These are phyloP conservation scores for Anguilla pacifica DNA, from an alignment of 2,797 vertebrate species.

Conservation along the genomic window DNA sequence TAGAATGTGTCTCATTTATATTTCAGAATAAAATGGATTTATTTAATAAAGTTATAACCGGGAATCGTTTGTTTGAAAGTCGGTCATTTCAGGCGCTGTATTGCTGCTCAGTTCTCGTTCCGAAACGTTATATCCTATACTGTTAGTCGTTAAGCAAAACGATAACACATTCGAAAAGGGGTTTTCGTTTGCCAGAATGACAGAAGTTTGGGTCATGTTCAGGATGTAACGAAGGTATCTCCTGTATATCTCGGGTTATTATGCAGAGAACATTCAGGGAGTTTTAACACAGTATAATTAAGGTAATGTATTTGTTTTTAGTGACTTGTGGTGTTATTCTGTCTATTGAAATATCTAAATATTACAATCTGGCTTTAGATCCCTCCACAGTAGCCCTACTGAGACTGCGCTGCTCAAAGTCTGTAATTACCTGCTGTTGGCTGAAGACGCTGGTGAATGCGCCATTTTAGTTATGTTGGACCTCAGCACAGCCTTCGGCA, in stretches of 20 bases:
- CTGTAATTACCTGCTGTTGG: background rate
- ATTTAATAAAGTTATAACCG: too few relatives aligned
- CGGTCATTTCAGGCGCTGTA: too few relatives aligned
- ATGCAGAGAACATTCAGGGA: background rate
- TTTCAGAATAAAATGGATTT: too few relatives aligned
- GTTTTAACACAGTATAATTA: background rate
- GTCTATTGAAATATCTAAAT: background rate
- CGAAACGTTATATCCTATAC: too few relatives aligned
- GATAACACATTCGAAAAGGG: background rate
- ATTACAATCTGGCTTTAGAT: background rate
- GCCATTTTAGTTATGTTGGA: too few relatives aligned
- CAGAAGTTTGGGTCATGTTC: background rate
- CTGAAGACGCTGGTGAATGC: too few relatives aligned
- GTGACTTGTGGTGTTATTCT: background rate
- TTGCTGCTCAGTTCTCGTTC: too few relatives aligned
- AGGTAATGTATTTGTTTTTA: background rate
- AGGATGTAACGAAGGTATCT: background rate
- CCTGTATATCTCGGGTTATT: background rate
- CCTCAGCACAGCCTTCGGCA: too few relatives aligned
- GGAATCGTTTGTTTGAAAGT: too few relatives aligned
- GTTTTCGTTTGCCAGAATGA: too few relatives aligned
- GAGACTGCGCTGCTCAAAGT: background rate
- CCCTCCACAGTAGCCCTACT: background rate
- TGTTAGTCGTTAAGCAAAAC: too few relatives aligned
- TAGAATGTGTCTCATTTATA: too few relatives aligned